Percentiles rank a stretch among this genome's conserved stretches.
Conservation (phyloP, 2,797 vertebrate species). For the Enteromius fasciolatus region DNA sequence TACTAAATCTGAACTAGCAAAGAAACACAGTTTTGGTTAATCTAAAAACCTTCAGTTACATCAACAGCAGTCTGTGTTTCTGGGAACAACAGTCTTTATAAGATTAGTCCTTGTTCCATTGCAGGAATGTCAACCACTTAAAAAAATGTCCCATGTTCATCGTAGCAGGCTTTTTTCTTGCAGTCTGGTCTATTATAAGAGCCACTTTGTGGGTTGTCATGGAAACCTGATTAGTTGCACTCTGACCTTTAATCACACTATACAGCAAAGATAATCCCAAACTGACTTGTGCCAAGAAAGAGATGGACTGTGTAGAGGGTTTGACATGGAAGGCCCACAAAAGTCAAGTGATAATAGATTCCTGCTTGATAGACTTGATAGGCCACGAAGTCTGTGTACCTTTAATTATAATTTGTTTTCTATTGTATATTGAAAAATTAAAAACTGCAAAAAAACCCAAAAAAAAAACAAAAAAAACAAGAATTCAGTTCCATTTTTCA, state of each 20-base stretch:
- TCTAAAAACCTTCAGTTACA: slow-evolving; percentile 21
- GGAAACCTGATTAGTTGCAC: slow-evolving; percentile 33
- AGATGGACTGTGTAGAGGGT: neutral
- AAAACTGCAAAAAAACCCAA: too few species aligned
- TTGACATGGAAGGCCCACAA: neutral
- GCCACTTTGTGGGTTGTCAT: slow-evolving; percentile 6
- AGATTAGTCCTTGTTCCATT: slow-evolving; percentile 3
- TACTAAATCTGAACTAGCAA: neutral
- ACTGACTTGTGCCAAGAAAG: slow-evolving; percentile 59
- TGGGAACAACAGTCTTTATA: neutral
- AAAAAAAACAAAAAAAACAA: too few species aligned
- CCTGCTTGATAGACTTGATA: neutral
- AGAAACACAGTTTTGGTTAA: neutral
- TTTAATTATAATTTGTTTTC: too few species aligned
- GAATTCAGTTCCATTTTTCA: too few species aligned
- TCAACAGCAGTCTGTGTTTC: neutral
- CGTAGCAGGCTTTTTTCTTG: slow-evolving; percentile 4
- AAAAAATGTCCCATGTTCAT: neutral
- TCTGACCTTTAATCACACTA: slow-evolving; percentile 36
- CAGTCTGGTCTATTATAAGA: slow-evolving; percentile 24
- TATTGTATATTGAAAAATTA: too few species aligned
- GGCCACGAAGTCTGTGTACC: neutral
- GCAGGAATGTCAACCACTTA: neutral
- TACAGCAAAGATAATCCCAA: slow-evolving; percentile 25
- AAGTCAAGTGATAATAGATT: neutral